Evolutionary conservation across 2,797 vertebrate genomes (phyloP), one percentile per base, ranked within the genome.

Genomic region (Babyrousa celebensis): DNA sequence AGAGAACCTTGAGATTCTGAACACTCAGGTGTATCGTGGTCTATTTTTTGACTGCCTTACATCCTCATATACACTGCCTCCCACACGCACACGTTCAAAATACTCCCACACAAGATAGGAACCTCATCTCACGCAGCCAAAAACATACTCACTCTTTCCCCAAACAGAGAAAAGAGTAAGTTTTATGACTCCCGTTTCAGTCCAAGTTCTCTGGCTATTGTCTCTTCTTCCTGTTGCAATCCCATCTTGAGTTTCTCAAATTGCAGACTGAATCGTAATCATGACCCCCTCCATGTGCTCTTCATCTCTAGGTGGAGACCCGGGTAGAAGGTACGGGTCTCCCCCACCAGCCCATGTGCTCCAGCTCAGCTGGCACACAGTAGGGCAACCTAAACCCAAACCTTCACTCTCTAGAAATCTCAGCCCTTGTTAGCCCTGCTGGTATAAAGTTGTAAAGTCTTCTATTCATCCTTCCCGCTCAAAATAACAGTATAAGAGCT

Each of bases 231-330:
- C 11, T 79, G 11, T 43, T 74, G 10, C 9, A 67, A 82, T 17
- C 23, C 71, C 56, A 78, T 72, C 62, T n/a, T 58, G 40, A 90
- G 70, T 85, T 54, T 83, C 56, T 77, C 89, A 89, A 72, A 74
- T 15, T 77, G 48, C 74, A 90, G 21, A 85, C 36, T n/a, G 29
- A 70, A 36, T 52, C 43, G 23, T 21, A 56, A 87, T n/a, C 23
- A 27, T 9, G 62, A 63, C 18, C 40, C 68, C 62, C 18, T 36
- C 29, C 6, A 83, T 10, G 9, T 48, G 43, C 43, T 48, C 43
- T 48, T 48, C 70, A 65, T 74, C 48, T 21, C 60, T 43, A 27
- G 23, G 60, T 36, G 8, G 2, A 58, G 52, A 80, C 21, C 17
- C 52, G 18, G 17, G 17, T 48, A 16, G 5, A 75, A 80, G 32